Evolutionary conservation across 2,888 invertebrate species (phyloP).

Genomic region (Napeogenes sylphis): DNA sequence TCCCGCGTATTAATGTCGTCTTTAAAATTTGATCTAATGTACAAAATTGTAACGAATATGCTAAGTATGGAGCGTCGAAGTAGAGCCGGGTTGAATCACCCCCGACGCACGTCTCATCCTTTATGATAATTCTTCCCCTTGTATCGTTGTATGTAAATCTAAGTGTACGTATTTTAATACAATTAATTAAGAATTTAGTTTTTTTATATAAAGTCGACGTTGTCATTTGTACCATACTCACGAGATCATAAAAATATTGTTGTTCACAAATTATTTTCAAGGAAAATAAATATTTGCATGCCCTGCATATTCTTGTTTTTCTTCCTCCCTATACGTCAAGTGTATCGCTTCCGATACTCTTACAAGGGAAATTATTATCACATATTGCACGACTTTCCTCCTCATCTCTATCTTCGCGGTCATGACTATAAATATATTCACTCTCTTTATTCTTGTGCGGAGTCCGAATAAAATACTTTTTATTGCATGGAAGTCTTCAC

Average conservation of each 20-base stretch:
- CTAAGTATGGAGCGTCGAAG: constrained; percentile 22
- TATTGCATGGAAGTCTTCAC: constrained; percentile 13
- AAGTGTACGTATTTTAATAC: constrained; percentile 31
- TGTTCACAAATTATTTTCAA: constrained; percentile 74
- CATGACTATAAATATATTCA: not conserved
- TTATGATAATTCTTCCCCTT: constrained; percentile 14
- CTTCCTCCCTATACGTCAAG: constrained; percentile 29
- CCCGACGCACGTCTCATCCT: constrained; percentile 3
- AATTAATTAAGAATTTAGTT: constrained; percentile 59
- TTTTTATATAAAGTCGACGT: constrained; percentile 70
- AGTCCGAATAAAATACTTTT: constrained; percentile 1
- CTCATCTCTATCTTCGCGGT: not conserved
- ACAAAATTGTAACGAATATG: constrained; percentile 39
- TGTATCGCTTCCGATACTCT: not conserved
- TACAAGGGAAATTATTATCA: not conserved
- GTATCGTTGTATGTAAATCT: constrained; percentile 10
- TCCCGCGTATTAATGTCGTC: constrained; percentile 23
- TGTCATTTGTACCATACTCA: constrained; percentile 74
- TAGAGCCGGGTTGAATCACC: not conserved
- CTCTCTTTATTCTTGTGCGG: not conserved
- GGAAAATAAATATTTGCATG: constrained; percentile 73
- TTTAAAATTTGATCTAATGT: constrained; percentile 32
- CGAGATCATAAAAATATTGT: constrained; percentile 65
- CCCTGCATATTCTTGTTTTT: constrained; percentile 58
- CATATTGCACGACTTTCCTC: constrained; percentile 4